Evolutionary conservation across 2,888 invertebrate genomes (phyloP).

Genomic region (Fragum sueziense): DNA sequence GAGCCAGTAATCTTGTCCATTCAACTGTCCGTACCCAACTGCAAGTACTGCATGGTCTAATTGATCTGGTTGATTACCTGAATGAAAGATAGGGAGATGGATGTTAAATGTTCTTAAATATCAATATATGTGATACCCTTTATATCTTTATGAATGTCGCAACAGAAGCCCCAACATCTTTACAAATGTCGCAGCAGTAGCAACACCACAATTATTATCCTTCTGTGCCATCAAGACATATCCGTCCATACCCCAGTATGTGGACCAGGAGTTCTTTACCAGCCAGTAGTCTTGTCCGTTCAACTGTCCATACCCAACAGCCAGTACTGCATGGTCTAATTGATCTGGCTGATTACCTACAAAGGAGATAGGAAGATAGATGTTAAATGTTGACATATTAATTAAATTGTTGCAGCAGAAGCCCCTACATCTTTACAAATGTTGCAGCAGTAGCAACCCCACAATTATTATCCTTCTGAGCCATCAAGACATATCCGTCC

Average conservation of each 20-base stretch:
- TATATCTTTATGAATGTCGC: too few relatives aligned
- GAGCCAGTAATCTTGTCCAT: conserved; percentile 94
- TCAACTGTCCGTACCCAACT: conserved; percentile 93
- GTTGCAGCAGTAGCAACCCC: conserved; percentile 93
- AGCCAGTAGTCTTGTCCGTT: conserved; percentile 95
- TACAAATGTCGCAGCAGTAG: conserved; percentile 87
- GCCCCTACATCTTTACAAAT: too few relatives aligned
- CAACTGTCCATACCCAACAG: conserved; percentile 94
- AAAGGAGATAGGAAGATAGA: too few relatives aligned
- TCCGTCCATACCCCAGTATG: conserved; percentile 98
- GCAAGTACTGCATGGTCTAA: conserved; percentile 97
- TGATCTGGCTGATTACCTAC: conserved; percentile 90
- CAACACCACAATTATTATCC: conserved; percentile 97
- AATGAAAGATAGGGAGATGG: too few relatives aligned
- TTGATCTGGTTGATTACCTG: conserved; percentile 90
- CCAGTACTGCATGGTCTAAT: conserved; percentile 95
- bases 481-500: conserved; percentile 96
- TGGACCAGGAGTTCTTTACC: conserved; percentile 98
- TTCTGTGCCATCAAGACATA: conserved; percentile 95
- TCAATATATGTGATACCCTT: too few relatives aligned
- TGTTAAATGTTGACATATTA: too few relatives aligned
- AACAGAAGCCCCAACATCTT: too few relatives aligned
- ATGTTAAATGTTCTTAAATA: too few relatives aligned
- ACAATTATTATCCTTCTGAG: conserved; percentile 94
- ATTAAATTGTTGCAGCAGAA: too few relatives aligned